Evolutionary conservation across 2,113 vertebrate genomes (phyloP).

Genomic region (Speoplatyrhinus poulsoni): DNA sequence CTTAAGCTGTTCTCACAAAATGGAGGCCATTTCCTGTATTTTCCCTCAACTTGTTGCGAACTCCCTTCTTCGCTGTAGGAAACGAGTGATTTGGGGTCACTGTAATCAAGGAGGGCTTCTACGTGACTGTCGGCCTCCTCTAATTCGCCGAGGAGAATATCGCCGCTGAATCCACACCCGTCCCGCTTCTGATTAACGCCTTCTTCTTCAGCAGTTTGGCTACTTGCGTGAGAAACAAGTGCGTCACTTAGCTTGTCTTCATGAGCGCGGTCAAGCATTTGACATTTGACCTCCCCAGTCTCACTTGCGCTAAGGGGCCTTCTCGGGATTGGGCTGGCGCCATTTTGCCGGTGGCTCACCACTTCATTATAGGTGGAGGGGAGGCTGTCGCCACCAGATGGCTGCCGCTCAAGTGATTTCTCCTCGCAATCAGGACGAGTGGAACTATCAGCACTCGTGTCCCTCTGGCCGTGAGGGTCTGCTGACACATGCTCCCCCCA

Average conservation of each 20-base stretch:
- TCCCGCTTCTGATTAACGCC: neutral
- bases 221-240: slow-evolving; percentile 14
- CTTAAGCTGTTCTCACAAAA: slow-evolving; percentile 39
- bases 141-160: neutral
- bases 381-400: slow-evolving; percentile 14
- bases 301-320: slow-evolving; percentile 19
- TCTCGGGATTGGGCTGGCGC: slow-evolving; percentile 29
- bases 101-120: slow-evolving; percentile 34
- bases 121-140: slow-evolving; percentile 19
- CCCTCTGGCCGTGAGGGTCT: slow-evolving; percentile 30
- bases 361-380: slow-evolving; percentile 26
- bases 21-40: slow-evolving; percentile 24
- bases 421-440: slow-evolving; percentile 38
- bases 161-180: slow-evolving; percentile 13
- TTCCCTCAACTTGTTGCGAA: slow-evolving; percentile 19
- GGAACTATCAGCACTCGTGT: slow-evolving; percentile 29
- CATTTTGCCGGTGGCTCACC: slow-evolving; percentile 30
- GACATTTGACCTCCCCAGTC: slow-evolving; percentile 34
- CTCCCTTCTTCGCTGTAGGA: slow-evolving; percentile 21
- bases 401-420: slow-evolving; percentile 43
- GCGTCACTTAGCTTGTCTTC: slow-evolving; percentile 8
- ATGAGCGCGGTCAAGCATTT: slow-evolving; percentile 7
- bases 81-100: too few relatives aligned
- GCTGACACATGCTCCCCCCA: slow-evolving; percentile 24
- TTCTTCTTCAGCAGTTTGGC: slow-evolving; percentile 1